phyloP scores from a whole-genome alignment of 2,888 invertebrate species.

The Parnassius apollo region DNA sequence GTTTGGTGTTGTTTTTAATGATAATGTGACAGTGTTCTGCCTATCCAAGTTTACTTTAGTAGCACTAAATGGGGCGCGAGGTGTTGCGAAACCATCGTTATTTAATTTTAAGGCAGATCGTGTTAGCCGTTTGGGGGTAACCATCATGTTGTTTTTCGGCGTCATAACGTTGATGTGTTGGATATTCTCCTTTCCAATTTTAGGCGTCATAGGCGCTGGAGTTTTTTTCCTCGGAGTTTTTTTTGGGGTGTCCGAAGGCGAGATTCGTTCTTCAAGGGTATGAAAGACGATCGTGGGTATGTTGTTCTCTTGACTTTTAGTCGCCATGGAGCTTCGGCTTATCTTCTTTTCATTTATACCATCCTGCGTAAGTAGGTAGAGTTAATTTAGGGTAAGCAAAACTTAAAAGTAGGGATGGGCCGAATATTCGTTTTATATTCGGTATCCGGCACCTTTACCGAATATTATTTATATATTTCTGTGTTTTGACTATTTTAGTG shows the following conservation, averaged over 20 bases:
- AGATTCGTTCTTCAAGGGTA: constrained; percentile 39
- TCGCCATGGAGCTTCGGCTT: constrained; percentile 77
- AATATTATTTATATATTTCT: too few relatives aligned
- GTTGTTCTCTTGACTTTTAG: constrained; percentile 40
- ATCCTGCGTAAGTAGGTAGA: constrained; percentile 57
- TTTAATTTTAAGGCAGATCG: constrained; percentile 61
- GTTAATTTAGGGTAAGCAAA: too few relatives aligned
- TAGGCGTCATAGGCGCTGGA: constrained; percentile 57
- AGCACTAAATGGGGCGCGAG: constrained; percentile 66
- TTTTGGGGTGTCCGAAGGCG: constrained; percentile 48
- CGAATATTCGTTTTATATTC: too few relatives aligned
- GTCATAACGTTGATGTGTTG: constrained; percentile 48
- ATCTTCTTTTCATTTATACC: constrained; percentile 73
- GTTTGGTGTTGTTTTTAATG: constrained; percentile 55
- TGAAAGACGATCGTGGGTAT: constrained; percentile 42
- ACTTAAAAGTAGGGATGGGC: too few relatives aligned
- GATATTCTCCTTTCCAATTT: constrained; percentile 65
- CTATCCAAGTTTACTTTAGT: constrained; percentile 58
- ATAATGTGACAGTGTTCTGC: constrained; percentile 51
- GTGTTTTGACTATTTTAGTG: too few relatives aligned
- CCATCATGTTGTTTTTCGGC: constrained; percentile 54
- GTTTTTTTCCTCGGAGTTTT: constrained; percentile 46
- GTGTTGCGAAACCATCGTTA: constrained; percentile 66
- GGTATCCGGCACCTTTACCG: too few relatives aligned
- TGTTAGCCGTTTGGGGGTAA: constrained; percentile 64